These are phyloP conservation scores for Rousettus leschenaultii DNA, from an alignment of 2,113 vertebrate genomes.

Conservation along the genomic window DNA sequence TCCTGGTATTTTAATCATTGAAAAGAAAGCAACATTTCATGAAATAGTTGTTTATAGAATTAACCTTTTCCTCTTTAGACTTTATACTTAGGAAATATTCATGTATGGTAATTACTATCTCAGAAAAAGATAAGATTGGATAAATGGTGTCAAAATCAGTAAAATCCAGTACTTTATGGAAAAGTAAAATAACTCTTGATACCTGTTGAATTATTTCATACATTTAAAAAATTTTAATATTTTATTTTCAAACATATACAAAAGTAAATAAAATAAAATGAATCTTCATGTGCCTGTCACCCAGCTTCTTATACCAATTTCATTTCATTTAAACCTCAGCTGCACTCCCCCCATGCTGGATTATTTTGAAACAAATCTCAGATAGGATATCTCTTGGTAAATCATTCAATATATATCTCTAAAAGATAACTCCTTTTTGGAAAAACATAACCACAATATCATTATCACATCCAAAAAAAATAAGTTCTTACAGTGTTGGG, in stretches of 20 bases:
- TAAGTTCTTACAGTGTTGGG: background rate
- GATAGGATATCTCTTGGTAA: conserved; percentile 8
- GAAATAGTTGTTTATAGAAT: background rate
- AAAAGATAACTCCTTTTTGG: background rate
- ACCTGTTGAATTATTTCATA: background rate
- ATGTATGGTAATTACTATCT: background rate
- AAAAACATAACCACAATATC: background rate
- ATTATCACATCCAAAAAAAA: background rate
- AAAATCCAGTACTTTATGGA: background rate
- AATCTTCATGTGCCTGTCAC: background rate
- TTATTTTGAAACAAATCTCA: conserved; percentile 3
- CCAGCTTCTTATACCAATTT: background rate
- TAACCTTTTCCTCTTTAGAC: background rate
- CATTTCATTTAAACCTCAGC: background rate
- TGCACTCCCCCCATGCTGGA: background rate
- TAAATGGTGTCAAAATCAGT: background rate
- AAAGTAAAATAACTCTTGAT: conserved; percentile 30
- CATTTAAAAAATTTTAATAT: background rate
- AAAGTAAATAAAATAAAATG: background rate
- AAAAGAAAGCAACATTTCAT: background rate
- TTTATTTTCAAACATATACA: conserved; percentile 1
- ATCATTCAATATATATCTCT: conserved; percentile 17
- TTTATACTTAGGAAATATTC: background rate
- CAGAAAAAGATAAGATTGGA: conserved; percentile 18
- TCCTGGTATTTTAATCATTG: conserved; percentile 4